Evolutionary conservation across 2,113 vertebrate genomes (phyloP).

Genomic region (Capra hircus): DNA sequence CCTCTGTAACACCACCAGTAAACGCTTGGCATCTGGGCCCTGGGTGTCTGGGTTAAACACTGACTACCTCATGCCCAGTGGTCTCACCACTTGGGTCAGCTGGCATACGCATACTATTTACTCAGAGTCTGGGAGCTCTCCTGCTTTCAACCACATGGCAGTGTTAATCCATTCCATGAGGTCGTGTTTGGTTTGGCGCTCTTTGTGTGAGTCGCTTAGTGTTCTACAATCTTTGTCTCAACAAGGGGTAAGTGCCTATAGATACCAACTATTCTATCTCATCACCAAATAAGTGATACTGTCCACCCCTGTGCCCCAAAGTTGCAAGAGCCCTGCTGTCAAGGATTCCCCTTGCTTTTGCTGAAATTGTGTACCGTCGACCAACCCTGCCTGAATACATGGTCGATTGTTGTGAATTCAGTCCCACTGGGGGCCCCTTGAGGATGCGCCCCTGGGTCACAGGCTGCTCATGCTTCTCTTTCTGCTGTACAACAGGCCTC

Average conservation of each 20-base stretch:
- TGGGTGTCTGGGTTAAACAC: neutral
- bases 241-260: neutral
- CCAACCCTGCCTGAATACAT: neutral
- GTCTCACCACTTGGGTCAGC: neutral
- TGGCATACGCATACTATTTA: neutral
- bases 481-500: neutral
- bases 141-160: neutral
- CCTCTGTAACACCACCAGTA: neutral
- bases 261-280: neutral
- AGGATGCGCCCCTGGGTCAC: neutral
- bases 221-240: neutral
- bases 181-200: fast-evolving
- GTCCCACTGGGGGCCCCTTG: neutral
- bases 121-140: neutral
- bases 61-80: neutral
- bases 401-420: neutral
- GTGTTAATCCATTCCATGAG: neutral
- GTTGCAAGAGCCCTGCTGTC: neutral
- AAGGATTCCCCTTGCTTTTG: neutral
- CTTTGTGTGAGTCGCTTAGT: neutral
- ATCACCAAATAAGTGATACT: neutral
- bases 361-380: fast-evolving
- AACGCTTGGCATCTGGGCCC: neutral
- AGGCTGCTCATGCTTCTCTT: neutral
- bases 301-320: neutral